phyloP scores from a whole-genome alignment of 1,140 invertebrate genomes.

The Sinonovacula constricta region DNA sequence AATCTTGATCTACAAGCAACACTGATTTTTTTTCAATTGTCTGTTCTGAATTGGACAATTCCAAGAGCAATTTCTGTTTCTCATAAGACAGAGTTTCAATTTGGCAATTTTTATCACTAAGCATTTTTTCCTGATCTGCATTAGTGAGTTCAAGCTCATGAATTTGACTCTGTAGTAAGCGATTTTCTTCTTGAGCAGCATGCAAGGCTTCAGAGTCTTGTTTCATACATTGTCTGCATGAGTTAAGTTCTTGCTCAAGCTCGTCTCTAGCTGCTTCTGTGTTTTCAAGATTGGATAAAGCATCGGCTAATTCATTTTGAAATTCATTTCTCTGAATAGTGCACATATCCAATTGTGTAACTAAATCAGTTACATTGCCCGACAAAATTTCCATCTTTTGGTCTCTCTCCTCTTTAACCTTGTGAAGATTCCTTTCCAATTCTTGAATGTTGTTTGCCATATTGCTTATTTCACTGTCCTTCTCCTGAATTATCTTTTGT shows the following conservation, averaged over 20 bases:
- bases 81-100: slow-evolving; percentile 33
- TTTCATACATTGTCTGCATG: background rate
- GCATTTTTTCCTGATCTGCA: slow-evolving; percentile 15
- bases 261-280: slow-evolving; percentile 42
- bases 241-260: slow-evolving; percentile 29
- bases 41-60: slow-evolving; percentile 24
- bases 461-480: slow-evolving; percentile 47
- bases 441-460: slow-evolving; percentile 42
- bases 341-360: slow-evolving; percentile 35
- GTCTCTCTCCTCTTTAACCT: slow-evolving; percentile 43
- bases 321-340: slow-evolving; percentile 32
- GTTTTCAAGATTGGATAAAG: slow-evolving; percentile 34
- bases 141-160: slow-evolving; percentile 10
- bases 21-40: no score
- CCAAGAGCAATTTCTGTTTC: slow-evolving; percentile 22
- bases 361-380: slow-evolving; percentile 42
- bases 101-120: slow-evolving; percentile 5
- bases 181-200: background rate
- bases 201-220: slow-evolving; percentile 5
- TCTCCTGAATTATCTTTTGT: slow-evolving; percentile 13
- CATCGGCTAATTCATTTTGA: slow-evolving; percentile 25
- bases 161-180: background rate
- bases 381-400: slow-evolving; percentile 39
- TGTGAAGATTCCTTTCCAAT: slow-evolving; percentile 31
- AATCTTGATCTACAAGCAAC: no score